These are phyloP conservation scores for Aldrovandia affinis DNA, from an alignment of 2,797 vertebrate species.

Conservation along the genomic window DNA sequence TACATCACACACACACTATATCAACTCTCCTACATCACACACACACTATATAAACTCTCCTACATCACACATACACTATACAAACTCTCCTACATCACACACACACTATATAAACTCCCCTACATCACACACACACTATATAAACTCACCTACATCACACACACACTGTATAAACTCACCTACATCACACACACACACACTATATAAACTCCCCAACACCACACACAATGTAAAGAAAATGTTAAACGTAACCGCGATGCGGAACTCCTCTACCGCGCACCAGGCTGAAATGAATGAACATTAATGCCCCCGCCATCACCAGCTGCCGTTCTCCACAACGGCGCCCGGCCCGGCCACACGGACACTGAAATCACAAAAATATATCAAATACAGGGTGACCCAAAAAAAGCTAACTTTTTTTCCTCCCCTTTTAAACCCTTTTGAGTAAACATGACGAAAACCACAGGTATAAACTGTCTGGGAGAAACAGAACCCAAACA, in stretches of 20 bases:
- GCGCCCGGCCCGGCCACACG: not conserved
- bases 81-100: no score
- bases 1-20: no score
- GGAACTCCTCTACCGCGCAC: not conserved
- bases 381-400: not conserved
- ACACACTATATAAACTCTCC: no score
- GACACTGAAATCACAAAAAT: not conserved
- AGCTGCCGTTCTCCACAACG: not conserved
- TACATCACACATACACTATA: no score
- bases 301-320: not conserved
- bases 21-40: no score
- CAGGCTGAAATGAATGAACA: not conserved
- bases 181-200: not conserved
- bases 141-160: no score
- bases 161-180: no score
- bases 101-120: no score
- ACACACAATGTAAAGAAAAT: not conserved
- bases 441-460: not conserved
- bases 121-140: no score
- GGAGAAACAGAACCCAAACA: not conserved
- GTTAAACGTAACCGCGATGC: not conserved
- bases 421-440: not conserved
- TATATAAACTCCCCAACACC: not conserved
- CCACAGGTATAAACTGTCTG: not conserved
- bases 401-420: no score